Evolutionary conservation across 2,113 vertebrate species (phyloP), one percentile per base, ranked within the genome.

Genomic region (Psilopsiagon aymara): DNA sequence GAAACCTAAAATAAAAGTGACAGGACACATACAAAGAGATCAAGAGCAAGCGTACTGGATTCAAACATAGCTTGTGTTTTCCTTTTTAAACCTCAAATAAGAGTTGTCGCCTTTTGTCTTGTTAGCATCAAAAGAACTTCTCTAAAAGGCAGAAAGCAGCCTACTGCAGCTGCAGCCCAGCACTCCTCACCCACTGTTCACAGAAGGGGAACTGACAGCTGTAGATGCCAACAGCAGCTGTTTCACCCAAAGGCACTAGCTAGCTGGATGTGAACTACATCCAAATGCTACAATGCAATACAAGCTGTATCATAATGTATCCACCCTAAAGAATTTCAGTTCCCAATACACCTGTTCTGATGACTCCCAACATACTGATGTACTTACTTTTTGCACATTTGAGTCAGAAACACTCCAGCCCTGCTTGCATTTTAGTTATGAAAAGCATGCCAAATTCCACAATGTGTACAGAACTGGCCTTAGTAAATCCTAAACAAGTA

Each of bases 1-100:
- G 74, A 86, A 94, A 84, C 44, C 64, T 41, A 86, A 89, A 96
- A 90, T 63, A 87, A 57, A 91, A 95, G 66, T 78, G 92, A 94
- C 68, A 85, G 59, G 63, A 95, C 70, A 59, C 69, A 57, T 0
- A 51, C 47, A 39, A 52, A 46, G 49, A 83, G 68, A 85, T 94
- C 66, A 90, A 96, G 81, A 92, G 53, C 51, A 63, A 82, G 37
- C 12, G 12, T 31, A 83, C 0, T 64, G 39, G 37, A 86, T 78
- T 86, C 69, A 92, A 82, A 92, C 88, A 74, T 80, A 88, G 64
- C 90, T 39, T n/a, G 7, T 52, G 67, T 6, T 53, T 23, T 66
- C 70, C 70, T 70, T 59, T 29, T 64, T 5, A 23, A 90, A 82
- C 41, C 24, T 86, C 35, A 84, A 92, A 53, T 69, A 77, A 88